Evolutionary conservation across 1,140 invertebrate species (phyloP).

Genomic region (Sesamia nonagrioides): DNA sequence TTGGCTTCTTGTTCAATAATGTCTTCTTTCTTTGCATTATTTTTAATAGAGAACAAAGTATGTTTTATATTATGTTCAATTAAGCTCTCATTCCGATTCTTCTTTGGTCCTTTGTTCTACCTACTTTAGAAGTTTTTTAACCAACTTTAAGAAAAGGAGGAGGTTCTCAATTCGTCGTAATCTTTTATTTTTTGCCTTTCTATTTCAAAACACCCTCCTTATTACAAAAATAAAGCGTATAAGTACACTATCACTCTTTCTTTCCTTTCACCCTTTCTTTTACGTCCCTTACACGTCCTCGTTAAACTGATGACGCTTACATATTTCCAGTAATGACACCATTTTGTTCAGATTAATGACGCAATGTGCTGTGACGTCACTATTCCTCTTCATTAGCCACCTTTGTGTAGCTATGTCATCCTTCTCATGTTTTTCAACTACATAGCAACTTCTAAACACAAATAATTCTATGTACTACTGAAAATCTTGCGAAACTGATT

Average conservation of each 20-base stretch:
- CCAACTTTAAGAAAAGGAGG: too few species aligned
- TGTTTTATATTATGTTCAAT: too few species aligned
- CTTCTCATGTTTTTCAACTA: not conserved
- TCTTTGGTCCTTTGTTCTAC: too few species aligned
- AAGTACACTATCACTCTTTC: not conserved
- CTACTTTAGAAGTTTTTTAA: too few species aligned
- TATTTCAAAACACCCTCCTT: not conserved
- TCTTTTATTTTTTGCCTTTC: not conserved
- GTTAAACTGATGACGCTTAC: not conserved
- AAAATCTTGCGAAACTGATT: not conserved
- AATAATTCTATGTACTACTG: constrained; percentile 12
- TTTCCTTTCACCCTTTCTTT: not conserved
- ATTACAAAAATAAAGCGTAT: not conserved
- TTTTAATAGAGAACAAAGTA: too few species aligned
- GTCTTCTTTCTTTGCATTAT: not conserved
- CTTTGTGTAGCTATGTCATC: constrained; percentile 7
- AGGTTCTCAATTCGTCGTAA: too few species aligned
- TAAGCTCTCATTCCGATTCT: too few species aligned
- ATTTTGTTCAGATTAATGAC: not conserved
- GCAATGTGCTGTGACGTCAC: constrained; percentile 10
- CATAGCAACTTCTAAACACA: not conserved
- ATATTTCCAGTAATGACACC: not conserved
- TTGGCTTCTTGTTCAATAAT: not conserved
- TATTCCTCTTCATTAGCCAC: constrained; percentile 21
- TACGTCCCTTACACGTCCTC: not conserved